These are phyloP conservation scores for Artibeus lituratus DNA, from an alignment of 2,797 vertebrate genomes.

Conservation along the genomic window DNA sequence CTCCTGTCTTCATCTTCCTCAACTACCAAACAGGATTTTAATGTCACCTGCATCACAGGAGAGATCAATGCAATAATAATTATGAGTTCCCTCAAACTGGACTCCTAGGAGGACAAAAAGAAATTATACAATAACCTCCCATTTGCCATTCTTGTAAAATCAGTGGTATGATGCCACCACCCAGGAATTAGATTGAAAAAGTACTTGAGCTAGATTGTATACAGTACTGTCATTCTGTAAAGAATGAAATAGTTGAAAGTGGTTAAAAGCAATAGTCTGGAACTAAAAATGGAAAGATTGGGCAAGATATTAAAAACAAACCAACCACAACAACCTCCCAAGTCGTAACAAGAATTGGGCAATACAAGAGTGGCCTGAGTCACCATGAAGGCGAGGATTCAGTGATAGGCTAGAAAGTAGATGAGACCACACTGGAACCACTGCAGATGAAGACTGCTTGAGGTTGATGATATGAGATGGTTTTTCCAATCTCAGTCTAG, in stretches of 20 bases:
- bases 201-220: slow-evolving; percentile 41
- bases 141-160: neutral
- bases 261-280: slow-evolving; percentile 73
- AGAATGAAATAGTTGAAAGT: slow-evolving; percentile 67
- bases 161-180: neutral
- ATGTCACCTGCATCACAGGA: neutral
- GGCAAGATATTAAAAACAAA: slow-evolving; percentile 77
- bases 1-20: neutral
- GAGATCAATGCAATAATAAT: neutral
- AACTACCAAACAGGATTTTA: neutral
- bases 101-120: neutral
- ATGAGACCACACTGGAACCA: slow-evolving; percentile 32
- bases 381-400: slow-evolving; percentile 20
- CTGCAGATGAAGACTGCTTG: slow-evolving; percentile 39
- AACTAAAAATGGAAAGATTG: slow-evolving; percentile 80
- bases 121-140: neutral
- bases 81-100: neutral
- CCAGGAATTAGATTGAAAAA: slow-evolving; percentile 49
- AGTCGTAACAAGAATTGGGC: slow-evolving; percentile 71
- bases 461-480: slow-evolving; percentile 60
- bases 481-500: slow-evolving; percentile 72
- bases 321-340: slow-evolving; percentile 76
- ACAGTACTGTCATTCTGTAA: slow-evolving; percentile 57
- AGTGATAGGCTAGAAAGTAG: slow-evolving; percentile 36
- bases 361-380: slow-evolving; percentile 59